These are phyloP conservation scores for Tympanoctomys barrerae DNA, from an alignment of 2,797 vertebrate species.

Conservation along the genomic window DNA sequence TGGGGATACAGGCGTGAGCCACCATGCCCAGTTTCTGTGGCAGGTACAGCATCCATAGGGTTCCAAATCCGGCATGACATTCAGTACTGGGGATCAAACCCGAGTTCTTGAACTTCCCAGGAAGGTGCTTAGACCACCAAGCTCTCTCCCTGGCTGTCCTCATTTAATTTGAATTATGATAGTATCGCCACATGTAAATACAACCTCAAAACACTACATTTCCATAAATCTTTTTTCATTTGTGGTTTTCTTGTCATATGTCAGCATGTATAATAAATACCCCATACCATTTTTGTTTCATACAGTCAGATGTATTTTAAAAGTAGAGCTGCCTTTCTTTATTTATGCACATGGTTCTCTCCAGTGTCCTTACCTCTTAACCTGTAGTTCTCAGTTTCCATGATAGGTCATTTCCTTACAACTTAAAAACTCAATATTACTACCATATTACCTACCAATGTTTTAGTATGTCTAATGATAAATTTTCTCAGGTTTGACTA, in stretches of 20 bases:
- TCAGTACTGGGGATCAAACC: no score
- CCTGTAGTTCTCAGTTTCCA: conserved; percentile 14
- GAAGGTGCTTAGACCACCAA: no score
- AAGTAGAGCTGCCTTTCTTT: conserved; percentile 22
- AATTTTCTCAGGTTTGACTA: background rate
- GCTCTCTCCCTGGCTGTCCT: background rate
- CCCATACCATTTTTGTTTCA: background rate
- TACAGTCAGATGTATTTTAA: conserved; percentile 5
- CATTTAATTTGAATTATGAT: conserved; percentile 10
- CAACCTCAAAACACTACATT: background rate
- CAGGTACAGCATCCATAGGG: no score
- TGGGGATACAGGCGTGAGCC: no score
- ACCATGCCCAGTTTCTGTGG: no score
- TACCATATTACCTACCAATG: background rate
- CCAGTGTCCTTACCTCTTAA: background rate
- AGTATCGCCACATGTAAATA: background rate
- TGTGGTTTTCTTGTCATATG: background rate
- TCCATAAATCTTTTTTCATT: conserved; percentile 7
- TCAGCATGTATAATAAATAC: background rate
- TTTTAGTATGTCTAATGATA: background rate
- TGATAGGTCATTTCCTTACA: background rate
- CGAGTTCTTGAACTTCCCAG: no score
- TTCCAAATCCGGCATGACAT: no score
- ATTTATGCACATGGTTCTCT: background rate
- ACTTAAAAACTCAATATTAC: background rate